Base-by-base conservation (phyloP, 2,113 vertebrate genomes). In the Bos javanicus region DNA sequence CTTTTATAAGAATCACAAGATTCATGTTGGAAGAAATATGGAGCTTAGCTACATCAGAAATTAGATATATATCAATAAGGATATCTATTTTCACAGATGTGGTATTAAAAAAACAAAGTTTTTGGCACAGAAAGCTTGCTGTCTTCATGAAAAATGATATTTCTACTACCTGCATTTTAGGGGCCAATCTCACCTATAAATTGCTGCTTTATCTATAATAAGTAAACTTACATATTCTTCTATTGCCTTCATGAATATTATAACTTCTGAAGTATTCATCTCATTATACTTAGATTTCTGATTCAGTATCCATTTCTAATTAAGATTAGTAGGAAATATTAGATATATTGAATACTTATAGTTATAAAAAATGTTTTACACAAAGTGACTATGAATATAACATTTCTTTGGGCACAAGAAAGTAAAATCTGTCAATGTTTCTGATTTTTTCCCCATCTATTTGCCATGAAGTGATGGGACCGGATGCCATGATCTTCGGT, bases 201-300 rank as follows among this genome's bases (percentile, higher is more conserved):
- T 94, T n/a, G 39, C 39, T 91, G 67, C 16, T 95, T 98, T 96
- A 96, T 93, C 64, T 83, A 92, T 87, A 97, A 87, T 90, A 78
- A 97, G 54, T 95, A 95, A 97, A 96, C 97, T 95, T 13, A 96
- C 98, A 98, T 94, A 39, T 87, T 96, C 89, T 98, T 82, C 23
- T 33, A 67, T 7, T 62, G 43, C 23, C 76, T 30, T 87, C 30
- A 50, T 10, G 2, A 28, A 86, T 85, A 30, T 16, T 39, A 87
- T 14, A 3, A 54, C 28, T 21, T 21, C 54, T 87, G 82, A 48
- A 82, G 10, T 62, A 30, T 74, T 74, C 11, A n/a, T 81, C 14
- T 4, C 3, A 54, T 81, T 93, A 48, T 11, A 48, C 2, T 74
- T 6, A 92, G 30, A 82, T 92, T 86, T 94, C 26, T 92, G 26